Evolutionary conservation across 37 sponge, comb jelly and placozoan genomes (phyloP).

Genomic region (Geodia barretti): DNA sequence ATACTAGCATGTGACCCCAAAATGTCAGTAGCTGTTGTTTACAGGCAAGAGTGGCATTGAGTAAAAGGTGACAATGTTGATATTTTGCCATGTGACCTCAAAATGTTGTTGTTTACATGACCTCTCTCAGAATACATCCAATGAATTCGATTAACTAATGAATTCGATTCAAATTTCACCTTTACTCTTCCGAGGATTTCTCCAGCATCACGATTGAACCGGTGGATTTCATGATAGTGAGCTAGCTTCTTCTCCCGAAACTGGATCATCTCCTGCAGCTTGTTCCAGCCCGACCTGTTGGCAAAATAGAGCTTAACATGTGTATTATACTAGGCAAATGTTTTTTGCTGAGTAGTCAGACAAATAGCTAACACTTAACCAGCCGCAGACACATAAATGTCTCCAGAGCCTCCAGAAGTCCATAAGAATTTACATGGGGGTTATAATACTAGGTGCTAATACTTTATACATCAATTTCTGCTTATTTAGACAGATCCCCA

Average conservation of each 20-base stretch:
- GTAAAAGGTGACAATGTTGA: too few relatives aligned
- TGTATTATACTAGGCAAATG: background rate
- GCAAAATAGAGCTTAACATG: background rate
- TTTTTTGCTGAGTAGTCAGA: background rate
- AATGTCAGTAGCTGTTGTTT: background rate
- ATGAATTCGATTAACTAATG: too few relatives aligned
- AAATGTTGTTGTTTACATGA: too few relatives aligned
- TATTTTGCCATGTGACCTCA: too few relatives aligned
- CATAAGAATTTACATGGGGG: too few relatives aligned
- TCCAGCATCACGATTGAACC: constrained; percentile 81
- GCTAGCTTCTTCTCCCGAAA: constrained; percentile 71
- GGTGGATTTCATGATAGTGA: constrained; percentile 84
- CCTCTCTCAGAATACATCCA: too few relatives aligned
- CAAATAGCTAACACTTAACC: too few relatives aligned
- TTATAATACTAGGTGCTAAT: too few relatives aligned
- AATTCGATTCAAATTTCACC: too few relatives aligned
- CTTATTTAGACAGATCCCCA: too few relatives aligned
- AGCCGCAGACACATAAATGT: background rate
- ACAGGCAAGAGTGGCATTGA: too few relatives aligned
- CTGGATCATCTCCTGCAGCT: constrained; percentile 70
- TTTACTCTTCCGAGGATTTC: constrained; percentile 69
- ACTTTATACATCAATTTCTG: too few relatives aligned
- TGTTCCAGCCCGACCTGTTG: constrained; percentile 58
- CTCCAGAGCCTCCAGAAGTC: background rate
- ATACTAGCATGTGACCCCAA: background rate